phyloP scores from a whole-genome alignment of 2,888 invertebrate genomes.

The Epicampocera succincta region DNA sequence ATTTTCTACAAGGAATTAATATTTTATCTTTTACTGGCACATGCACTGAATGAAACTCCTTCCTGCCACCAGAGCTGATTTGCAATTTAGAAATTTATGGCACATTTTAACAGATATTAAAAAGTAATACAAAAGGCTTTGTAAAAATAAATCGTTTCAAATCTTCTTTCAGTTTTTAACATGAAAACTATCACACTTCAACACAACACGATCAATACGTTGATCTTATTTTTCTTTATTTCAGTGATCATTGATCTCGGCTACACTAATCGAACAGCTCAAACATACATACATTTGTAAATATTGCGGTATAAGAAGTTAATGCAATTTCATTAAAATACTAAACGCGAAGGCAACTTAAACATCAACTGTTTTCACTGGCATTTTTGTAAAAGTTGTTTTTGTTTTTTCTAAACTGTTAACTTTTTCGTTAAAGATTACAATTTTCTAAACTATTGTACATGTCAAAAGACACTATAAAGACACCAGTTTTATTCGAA shows the following conservation, averaged over 20 bases:
- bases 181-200: conserved; percentile 36
- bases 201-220: conserved; percentile 12
- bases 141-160: conserved; percentile 52
- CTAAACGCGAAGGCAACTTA: not conserved
- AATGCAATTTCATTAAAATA: not conserved
- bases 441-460: too few species aligned
- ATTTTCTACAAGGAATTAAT: conserved; percentile 41
- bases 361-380: not conserved
- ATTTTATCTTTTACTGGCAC: conserved; percentile 6
- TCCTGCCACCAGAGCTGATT: conserved; percentile 13
- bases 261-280: too few species aligned
- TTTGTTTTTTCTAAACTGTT: too few species aligned
- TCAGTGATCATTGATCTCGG: conserved; percentile 34
- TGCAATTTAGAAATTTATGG: conserved; percentile 35
- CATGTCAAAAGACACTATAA: too few species aligned
- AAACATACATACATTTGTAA: too few species aligned
- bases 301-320: too few species aligned
- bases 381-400: too few species aligned
- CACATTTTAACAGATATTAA: conserved; percentile 26
- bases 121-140: too few species aligned
- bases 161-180: conserved; percentile 45
- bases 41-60: not conserved
- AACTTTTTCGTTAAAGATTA: too few species aligned
- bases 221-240: not conserved
- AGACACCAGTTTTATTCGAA: too few species aligned